phyloP scores from a whole-genome alignment of 2,797 vertebrate species.

The Trachurus trachurus region DNA sequence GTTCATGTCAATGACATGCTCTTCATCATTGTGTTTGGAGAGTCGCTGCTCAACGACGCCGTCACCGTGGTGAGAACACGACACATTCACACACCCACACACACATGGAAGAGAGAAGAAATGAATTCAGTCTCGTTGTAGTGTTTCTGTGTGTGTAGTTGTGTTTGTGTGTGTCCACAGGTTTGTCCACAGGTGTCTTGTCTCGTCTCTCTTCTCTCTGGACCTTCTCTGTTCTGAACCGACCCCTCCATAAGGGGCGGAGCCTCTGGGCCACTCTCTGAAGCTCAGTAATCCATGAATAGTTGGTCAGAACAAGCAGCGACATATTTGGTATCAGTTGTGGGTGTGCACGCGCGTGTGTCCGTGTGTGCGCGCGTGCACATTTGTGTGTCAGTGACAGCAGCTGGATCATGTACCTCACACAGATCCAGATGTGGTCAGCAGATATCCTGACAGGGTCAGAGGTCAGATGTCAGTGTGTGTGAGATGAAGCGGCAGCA shows the following conservation, averaged over 20 bases:
- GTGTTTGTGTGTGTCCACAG: no score
- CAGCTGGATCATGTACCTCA: not conserved
- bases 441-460: not conserved
- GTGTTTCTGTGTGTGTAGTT: no score
- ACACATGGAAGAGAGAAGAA: not conserved
- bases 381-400: not conserved
- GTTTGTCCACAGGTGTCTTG: no score
- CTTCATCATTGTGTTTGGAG: conserved; percentile 97
- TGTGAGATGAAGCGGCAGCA: conserved; percentile 2
- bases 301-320: not conserved
- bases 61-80: conserved; percentile 92
- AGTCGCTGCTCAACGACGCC: conserved; percentile 95
- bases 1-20: conserved; percentile 96
- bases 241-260: no score
- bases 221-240: no score
- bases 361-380: not conserved
- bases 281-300: not conserved
- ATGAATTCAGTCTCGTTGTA: no score
- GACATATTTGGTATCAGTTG: not conserved
- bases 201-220: no score
- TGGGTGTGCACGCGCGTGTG: not conserved
- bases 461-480: not conserved
- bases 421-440: no score
- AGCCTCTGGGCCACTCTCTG: not conserved
- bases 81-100: conserved; percentile 21